phyloP scores from a whole-genome alignment of 2,888 invertebrate species.

The Apodemia mormo region DNA sequence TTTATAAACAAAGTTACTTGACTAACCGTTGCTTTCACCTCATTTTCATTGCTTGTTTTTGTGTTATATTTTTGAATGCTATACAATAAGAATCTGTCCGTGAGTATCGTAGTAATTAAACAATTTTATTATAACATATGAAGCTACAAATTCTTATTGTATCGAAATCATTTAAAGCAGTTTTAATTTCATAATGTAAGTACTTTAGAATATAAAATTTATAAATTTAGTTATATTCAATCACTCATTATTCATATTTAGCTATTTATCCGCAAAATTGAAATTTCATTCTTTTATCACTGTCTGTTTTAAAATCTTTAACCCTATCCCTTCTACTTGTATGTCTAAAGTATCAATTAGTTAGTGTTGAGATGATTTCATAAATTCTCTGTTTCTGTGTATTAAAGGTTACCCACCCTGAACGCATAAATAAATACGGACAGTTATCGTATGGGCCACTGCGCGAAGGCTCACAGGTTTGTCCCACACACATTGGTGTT shows the following conservation, averaged over 20 bases:
- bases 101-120: not conserved
- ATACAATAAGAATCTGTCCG: constrained; percentile 54
- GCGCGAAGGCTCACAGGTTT: constrained; percentile 86
- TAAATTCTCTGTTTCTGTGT: constrained; percentile 80
- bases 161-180: not conserved
- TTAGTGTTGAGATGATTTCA: constrained; percentile 46
- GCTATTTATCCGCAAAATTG: constrained; percentile 51
- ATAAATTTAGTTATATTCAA: constrained; percentile 47
- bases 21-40: constrained; percentile 68
- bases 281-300: constrained; percentile 22
- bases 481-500: constrained; percentile 80
- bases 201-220: constrained; percentile 15
- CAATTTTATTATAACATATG: constrained; percentile 27
- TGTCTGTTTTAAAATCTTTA: constrained; percentile 46
- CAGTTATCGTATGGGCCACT: constrained; percentile 86
- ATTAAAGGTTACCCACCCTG: constrained; percentile 85
- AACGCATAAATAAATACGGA: constrained; percentile 82
- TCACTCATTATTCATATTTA: constrained; percentile 40
- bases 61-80: constrained; percentile 38
- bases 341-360: constrained; percentile 59
- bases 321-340: constrained; percentile 61
- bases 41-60: constrained; percentile 54
- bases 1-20: constrained; percentile 81
- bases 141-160: constrained; percentile 20
- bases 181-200: constrained; percentile 7